phyloP scores from a whole-genome alignment of 1,140 invertebrate species.

The Chrysomallon squamiferum region DNA sequence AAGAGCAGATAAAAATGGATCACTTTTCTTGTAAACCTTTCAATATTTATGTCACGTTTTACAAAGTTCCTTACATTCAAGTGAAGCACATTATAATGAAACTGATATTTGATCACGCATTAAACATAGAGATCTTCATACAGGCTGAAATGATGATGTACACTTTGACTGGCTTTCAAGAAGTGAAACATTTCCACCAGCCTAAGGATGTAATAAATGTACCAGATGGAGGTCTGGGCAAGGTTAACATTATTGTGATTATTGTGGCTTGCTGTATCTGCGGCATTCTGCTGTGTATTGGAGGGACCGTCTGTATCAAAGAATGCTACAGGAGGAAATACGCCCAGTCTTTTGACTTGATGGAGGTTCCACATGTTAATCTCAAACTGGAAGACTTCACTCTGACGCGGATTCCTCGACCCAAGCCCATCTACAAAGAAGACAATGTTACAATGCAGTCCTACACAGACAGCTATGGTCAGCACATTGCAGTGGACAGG shows the following conservation, averaged over 20 bases:
- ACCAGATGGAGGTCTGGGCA: conserved; percentile 12
- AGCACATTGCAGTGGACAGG: neutral
- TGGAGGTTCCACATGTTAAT: conserved; percentile 35
- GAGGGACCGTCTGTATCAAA: conserved; percentile 22
- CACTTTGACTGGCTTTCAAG: too few species aligned
- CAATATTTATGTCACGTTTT: too few species aligned
- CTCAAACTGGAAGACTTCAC: conserved; percentile 39
- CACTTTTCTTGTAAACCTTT: too few species aligned
- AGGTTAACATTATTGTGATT: conserved; percentile 36
- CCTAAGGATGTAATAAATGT: too few species aligned
- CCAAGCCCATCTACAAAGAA: conserved; percentile 23
- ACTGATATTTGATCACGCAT: too few species aligned
- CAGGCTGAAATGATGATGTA: too few species aligned
- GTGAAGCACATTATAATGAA: too few species aligned
- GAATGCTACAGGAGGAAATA: conserved; percentile 36
- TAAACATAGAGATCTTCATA: too few species aligned
- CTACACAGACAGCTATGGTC: neutral
- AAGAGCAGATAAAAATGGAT: too few species aligned
- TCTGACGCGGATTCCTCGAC: conserved; percentile 34
- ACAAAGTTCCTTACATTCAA: too few species aligned
- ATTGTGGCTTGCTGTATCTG: conserved; percentile 33
- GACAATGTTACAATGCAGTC: neutral
- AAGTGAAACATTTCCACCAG: too few species aligned
- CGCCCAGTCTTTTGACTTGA: conserved; percentile 28
- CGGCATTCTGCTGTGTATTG: conserved; percentile 23